Evolutionary conservation across 2,888 invertebrate species (phyloP).

Genomic region (Smittia sp.): DNA sequence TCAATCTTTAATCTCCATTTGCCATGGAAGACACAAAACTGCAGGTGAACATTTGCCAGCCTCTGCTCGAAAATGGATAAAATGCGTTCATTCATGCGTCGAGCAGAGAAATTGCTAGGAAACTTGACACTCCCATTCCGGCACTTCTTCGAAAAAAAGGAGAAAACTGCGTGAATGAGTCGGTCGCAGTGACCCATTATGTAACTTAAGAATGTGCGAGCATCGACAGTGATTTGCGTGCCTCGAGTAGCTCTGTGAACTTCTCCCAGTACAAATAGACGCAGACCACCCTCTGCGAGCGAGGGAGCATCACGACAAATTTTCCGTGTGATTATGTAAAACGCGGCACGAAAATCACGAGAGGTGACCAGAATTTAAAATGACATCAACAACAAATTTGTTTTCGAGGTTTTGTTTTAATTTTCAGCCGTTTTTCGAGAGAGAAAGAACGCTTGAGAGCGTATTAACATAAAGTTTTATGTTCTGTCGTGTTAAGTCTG

Average conservation of each 20-base stretch:
- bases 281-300: conserved; percentile 18
- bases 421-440: not conserved
- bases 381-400: conserved; percentile 11
- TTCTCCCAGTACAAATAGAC: not conserved
- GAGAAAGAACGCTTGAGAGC: conserved; percentile 2
- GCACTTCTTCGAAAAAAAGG: not conserved
- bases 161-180: not conserved
- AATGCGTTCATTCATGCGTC: conserved; percentile 22
- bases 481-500: conserved; percentile 35
- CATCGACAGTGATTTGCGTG: not conserved
- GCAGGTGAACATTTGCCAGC: conserved; percentile 34
- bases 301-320: not conserved
- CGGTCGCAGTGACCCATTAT: not conserved
- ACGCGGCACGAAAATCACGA: conserved; percentile 27
- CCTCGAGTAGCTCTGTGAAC: not conserved
- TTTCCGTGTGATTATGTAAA: conserved; percentile 37
- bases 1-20: not conserved
- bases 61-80: not conserved
- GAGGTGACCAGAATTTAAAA: not conserved
- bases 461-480: conserved; percentile 39
- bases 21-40: not conserved
- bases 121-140: conserved; percentile 23
- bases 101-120: not conserved
- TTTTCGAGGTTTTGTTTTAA: not conserved
- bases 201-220: not conserved